phyloP scores from a whole-genome alignment of 1,140 invertebrate genomes.

The Drosophila tropicalis region DNA sequence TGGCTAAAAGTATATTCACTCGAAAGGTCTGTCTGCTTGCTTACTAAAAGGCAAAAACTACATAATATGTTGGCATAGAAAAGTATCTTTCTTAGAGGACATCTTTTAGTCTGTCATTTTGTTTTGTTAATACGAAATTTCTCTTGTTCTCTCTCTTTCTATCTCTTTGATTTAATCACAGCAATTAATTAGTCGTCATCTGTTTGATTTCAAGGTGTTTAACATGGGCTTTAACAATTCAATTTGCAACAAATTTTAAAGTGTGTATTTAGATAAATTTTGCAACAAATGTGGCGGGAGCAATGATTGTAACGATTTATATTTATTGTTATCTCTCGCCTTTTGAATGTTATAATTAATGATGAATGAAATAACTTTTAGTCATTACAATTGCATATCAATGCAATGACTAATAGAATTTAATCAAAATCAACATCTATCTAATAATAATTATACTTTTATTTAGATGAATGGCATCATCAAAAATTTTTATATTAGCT shows the following conservation, averaged over 20 bases:
- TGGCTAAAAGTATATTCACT: not conserved
- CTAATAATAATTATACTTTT: constrained; percentile 59
- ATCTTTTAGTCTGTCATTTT: not conserved
- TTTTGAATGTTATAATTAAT: not conserved
- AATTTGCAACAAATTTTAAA: constrained; percentile 37
- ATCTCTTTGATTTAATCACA: constrained; percentile 42
- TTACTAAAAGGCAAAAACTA: too few relatives aligned
- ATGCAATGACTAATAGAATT: constrained; percentile 35
- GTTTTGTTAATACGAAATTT: not conserved
- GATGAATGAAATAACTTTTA: not conserved
- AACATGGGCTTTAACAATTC: constrained; percentile 28
- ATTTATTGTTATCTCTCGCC: constrained; percentile 3
- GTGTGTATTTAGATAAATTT: not conserved
- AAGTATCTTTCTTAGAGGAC: not conserved
- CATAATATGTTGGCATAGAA: too few relatives aligned
- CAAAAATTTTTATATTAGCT: constrained; percentile 38
- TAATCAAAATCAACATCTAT: constrained; percentile 29
- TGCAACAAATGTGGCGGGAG: not conserved
- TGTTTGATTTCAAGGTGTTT: constrained; percentile 25
- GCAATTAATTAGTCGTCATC: constrained; percentile 22
- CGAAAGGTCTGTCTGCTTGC: too few relatives aligned
- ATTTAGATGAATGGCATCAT: constrained; percentile 42
- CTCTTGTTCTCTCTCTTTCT: constrained; percentile 4
- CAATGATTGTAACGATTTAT: not conserved
- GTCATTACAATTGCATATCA: constrained; percentile 20